Evolutionary conservation across 2,888 invertebrate species (phyloP), one percentile per base, ranked within the genome.

Genomic region (Anaspis maculata): DNA sequence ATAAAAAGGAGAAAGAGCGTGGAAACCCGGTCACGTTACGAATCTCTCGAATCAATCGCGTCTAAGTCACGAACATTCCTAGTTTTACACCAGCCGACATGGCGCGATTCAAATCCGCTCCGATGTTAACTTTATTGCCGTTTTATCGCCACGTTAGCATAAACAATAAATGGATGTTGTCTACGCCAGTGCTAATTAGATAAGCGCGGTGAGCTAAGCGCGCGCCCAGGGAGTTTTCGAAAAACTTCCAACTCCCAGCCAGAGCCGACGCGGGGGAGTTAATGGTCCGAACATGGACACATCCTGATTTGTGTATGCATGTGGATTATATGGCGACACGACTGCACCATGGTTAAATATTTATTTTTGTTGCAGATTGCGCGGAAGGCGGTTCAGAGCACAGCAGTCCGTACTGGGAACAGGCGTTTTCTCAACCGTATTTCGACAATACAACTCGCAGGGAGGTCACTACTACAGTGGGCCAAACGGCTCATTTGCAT

Each of bases 371-470:
- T 61, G 29, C 53, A 62, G 62, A 59, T 41, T 49, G 52, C 32
- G 51, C 50, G 21, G 57, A 57, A 43, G 56, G 56, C 32, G 54
- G 52, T 25, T 48, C 56, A 15, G 61, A 62, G 24, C 56, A 62
- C 41, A 55, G 52, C 42, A 51, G 46, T 37, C 57, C 61, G 27
- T 63, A 61, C 45, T 65, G 64, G 65, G 64, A 65, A 67, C 81
- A 82, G 64, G 82, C 85, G 34, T 82, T 85, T 60, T 83, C 84
- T 46, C 84, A 85, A 66, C 88, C 88, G 30, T 88, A 86, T 72
- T 89, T 89, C 70, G 88, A 88, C 70, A 88, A 88, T 69, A 79
- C 83, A 55, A 86, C 87, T 49, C 77, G 79, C 62, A 74, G 85
- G 45, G 87, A 88, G 62, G 78, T 84, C 59, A 86, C 86, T 54